phyloP scores from a whole-genome alignment of 2,113 vertebrate genomes.

The Dromas ardeola region DNA sequence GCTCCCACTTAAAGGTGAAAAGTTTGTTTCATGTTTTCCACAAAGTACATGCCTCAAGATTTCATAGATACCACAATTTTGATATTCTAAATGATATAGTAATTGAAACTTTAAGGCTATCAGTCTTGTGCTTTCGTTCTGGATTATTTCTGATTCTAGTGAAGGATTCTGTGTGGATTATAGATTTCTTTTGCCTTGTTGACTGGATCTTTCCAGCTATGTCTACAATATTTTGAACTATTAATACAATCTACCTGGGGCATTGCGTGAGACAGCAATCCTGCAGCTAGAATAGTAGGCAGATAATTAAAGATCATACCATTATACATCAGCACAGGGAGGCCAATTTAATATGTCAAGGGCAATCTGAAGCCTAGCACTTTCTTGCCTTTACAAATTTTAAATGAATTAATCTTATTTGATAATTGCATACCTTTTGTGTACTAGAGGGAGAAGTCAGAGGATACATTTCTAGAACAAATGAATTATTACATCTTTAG shows the following conservation, averaged over 20 bases:
- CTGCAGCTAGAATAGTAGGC: background rate
- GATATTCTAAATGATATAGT: background rate
- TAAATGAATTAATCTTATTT: background rate
- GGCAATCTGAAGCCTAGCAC: background rate
- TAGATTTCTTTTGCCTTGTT: background rate
- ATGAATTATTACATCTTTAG: background rate
- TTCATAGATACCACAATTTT: background rate
- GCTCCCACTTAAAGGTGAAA: background rate
- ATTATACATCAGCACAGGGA: background rate
- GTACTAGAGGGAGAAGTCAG: background rate
- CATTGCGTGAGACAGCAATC: background rate
- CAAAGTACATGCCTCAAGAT: background rate
- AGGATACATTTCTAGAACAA: background rate
- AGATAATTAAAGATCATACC: background rate
- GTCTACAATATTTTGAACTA: background rate
- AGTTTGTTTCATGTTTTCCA: background rate
- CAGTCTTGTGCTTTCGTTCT: background rate
- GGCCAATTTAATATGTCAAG: background rate
- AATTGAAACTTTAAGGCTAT: background rate
- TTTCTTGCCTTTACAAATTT: background rate
- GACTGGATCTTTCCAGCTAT: background rate
- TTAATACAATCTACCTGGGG: background rate
- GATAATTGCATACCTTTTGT: background rate
- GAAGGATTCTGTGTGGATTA: background rate
- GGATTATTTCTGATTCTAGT: background rate